A percentile compares a stretch with the other conserved stretches of the same genome.
Conservation (phyloP, 2,113 vertebrate genomes). For the Tragelaphus scriptus region DNA sequence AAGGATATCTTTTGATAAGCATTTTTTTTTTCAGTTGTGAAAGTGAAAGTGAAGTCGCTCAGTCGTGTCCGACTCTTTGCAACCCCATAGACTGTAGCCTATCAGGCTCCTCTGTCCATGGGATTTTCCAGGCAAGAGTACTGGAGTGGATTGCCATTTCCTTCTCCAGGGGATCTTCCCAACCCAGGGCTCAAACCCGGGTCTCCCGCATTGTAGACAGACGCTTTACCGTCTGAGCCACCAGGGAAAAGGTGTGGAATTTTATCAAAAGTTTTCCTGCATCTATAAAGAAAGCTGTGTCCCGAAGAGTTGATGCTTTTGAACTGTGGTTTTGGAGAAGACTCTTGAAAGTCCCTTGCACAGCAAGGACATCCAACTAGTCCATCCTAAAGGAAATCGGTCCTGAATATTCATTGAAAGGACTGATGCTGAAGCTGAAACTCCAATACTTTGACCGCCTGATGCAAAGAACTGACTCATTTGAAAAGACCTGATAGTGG, state of each 20-base stretch:
- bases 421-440: neutral
- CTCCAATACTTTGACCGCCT: neutral
- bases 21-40: neutral
- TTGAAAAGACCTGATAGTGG: neutral
- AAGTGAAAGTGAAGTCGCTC: too few species aligned
- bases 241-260: neutral
- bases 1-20: slow-evolving; percentile 11
- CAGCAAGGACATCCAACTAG: neutral
- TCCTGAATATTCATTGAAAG: neutral
- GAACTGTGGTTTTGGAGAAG: neutral
- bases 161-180: too few species aligned
- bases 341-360: neutral
- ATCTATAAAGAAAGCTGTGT: neutral
- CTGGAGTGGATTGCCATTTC: too few species aligned
- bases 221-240: too few species aligned
- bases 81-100: too few species aligned
- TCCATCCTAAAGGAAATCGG: neutral
- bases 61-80: too few species aligned
- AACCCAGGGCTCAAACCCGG: too few species aligned
- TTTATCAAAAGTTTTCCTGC: neutral
- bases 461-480: neutral
- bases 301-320: neutral
- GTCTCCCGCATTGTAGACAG: too few species aligned
- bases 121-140: too few species aligned
- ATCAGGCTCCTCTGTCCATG: too few species aligned